Conservation (phyloP, 53 echinoderm and acorn worm species). For the Hippasteria phrygiana region DNA sequence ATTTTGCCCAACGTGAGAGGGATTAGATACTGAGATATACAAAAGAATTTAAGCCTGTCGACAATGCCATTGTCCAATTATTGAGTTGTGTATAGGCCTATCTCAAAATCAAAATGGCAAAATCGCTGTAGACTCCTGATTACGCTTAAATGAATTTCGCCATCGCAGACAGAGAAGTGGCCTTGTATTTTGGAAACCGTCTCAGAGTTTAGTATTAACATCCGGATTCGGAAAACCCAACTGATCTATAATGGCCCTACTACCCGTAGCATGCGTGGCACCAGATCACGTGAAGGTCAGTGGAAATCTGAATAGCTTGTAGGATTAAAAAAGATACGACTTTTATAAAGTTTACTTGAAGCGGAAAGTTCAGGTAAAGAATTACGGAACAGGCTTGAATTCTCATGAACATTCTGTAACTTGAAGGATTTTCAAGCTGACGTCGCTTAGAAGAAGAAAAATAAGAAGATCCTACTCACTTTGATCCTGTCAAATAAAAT, state of each 20-base stretch:
- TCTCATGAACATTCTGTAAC: no score
- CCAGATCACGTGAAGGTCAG: no score
- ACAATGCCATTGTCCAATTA: neutral
- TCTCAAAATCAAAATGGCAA: slow-evolving; percentile 15
- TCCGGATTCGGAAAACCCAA: neutral
- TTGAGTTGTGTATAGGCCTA: neutral
- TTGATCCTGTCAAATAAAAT: neutral
- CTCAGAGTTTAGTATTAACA: neutral
- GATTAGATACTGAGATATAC: slow-evolving; percentile 3
- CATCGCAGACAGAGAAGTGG: neutral
- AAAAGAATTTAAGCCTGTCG: slow-evolving; percentile 25
- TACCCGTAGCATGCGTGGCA: no score
- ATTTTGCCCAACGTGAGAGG: slow-evolving; percentile 24
- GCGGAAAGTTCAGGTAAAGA: no score
- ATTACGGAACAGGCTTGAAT: no score
- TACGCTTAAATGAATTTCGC: neutral
- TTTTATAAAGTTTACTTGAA: no score
- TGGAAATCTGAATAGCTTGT: no score
- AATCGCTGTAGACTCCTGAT: neutral
- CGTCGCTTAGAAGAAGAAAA: neutral
- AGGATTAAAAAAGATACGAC: no score
- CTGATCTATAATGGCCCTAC: no score
- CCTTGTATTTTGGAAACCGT: neutral
- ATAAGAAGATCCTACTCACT: neutral
- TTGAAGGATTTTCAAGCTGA: no score